Percentiles rank a stretch among this genome's conserved stretches.
phyloP scores from a whole-genome alignment of 2,888 invertebrate genomes.

The Rhingia campestris region DNA sequence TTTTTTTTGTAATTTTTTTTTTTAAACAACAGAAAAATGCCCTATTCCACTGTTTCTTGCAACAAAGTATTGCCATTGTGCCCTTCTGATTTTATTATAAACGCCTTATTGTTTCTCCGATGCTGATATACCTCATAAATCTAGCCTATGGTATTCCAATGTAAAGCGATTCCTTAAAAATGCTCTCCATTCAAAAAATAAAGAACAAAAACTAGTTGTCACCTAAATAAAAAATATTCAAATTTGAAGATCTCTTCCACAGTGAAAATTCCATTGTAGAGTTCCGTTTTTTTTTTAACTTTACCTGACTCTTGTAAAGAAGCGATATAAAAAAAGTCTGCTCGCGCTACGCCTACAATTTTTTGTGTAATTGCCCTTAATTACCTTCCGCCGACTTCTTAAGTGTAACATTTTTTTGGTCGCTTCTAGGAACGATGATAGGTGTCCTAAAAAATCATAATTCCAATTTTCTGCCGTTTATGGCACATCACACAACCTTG shows the following conservation, averaged over 20 bases:
- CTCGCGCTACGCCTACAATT: constrained; percentile 3
- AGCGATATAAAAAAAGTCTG: neutral
- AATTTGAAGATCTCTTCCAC: neutral
- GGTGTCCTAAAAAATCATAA: constrained; percentile 48
- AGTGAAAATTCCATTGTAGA: neutral
- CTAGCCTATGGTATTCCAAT: no score
- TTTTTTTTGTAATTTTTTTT: no score
- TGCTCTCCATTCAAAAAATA: no score
- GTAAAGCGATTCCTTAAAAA: no score
- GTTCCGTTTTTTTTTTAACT: neutral
- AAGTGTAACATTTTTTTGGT: constrained; percentile 56
- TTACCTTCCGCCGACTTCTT: constrained; percentile 37
- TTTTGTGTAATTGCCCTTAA: constrained; percentile 29
- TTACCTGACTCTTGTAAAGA: neutral
- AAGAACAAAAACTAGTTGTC: no score
- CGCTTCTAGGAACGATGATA: constrained; percentile 46
- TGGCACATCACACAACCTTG: constrained; percentile 28
- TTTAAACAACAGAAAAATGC: no score
- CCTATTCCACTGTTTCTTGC: no score
- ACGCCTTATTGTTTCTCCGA: no score
- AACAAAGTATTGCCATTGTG: no score
- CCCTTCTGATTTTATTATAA: no score
- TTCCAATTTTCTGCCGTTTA: constrained; percentile 16
- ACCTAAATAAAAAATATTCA: neutral
- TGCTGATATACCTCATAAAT: no score